Base-by-base conservation (phyloP, 2,797 vertebrate genomes). In the Microchirus variegatus region DNA sequence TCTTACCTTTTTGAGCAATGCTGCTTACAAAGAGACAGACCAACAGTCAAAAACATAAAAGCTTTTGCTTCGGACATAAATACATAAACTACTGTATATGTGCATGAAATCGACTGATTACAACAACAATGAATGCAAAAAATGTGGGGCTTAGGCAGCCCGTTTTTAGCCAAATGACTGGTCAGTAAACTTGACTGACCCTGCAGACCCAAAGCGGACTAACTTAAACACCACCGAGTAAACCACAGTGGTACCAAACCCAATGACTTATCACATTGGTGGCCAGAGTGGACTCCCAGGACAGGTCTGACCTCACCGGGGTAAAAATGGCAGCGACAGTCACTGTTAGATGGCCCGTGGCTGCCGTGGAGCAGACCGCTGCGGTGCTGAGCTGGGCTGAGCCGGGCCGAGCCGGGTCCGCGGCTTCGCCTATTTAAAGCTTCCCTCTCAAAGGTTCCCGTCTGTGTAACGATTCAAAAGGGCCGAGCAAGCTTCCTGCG, bases 281-380 rank as follows among this genome's bases (percentile, higher is more conserved):
- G 78, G 76, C 71, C 70, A 42, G 73, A 83, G 77, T 57, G 77
- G 85, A 81, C 83, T 85, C 78, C 82, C 73, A 80, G 85, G 78
- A 77, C 78, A 82, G 80, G 73, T 73, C 87, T 87, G 86, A 88
- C 85, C 89, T 90, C 89, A 90, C 84, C 53, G 31, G 73, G 73
- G 77, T 90, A 90, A 90, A 90, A 90, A 88, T 67, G 83, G 86
- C 86, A 88, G 82, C 83, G 41, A 71, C 75, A 81, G 85, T 88
- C 86, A 80, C 78, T 52, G 79, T 64, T 74, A 57, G 84, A 80
- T 46, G 71, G 77, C 69, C 67, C 67, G 54, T 53, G 75, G 75
- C 77, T 55, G 82, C 77, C 35, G 69, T 48, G 69, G 74, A 62
- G 67, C 83, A 72, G 80, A 86, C 82, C 81, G 55, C 87, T 84